Evolutionary conservation across 2,113 vertebrate genomes (phyloP).

Genomic region (Dascyllus trimaculatus): DNA sequence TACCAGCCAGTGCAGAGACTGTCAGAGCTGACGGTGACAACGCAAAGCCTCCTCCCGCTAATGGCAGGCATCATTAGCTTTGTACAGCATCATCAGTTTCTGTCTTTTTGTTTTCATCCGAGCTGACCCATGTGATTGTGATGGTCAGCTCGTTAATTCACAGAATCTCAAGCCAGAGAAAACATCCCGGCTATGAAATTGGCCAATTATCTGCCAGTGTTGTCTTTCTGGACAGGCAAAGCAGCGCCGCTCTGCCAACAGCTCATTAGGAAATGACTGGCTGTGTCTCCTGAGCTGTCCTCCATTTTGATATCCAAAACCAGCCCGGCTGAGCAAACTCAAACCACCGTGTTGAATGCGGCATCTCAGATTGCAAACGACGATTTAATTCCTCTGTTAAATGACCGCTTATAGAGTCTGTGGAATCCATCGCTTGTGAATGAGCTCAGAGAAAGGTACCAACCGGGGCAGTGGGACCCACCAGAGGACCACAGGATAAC

Average conservation of each 20-base stretch:
- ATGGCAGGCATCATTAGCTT: constrained; percentile 64
- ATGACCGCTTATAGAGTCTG: neutral
- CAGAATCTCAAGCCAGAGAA: constrained; percentile 53
- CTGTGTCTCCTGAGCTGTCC: constrained; percentile 41
- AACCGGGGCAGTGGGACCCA: neutral
- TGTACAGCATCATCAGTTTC: constrained; percentile 52
- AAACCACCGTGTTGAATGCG: neutral
- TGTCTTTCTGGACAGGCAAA: constrained; percentile 45
- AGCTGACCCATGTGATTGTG: constrained; percentile 47
- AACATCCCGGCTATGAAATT: constrained; percentile 64
- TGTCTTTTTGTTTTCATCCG: constrained; percentile 11
- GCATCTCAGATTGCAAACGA: constrained; percentile 26
- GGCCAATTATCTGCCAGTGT: constrained; percentile 66
- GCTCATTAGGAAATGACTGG: constrained; percentile 65
- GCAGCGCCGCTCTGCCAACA: constrained; percentile 39
- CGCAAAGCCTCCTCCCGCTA: constrained; percentile 30
- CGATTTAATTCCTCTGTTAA: neutral
- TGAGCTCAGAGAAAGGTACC: neutral
- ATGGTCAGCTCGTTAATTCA: constrained; percentile 68
- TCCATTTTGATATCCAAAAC: constrained; percentile 31
- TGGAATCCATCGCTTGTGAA: constrained; percentile 4
- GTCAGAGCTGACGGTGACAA: constrained; percentile 15
- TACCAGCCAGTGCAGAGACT: neutral
- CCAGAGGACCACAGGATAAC: neutral
- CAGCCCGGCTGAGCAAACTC: constrained; percentile 16